Conservation (phyloP, 2,797 vertebrate species). For the Peromyscus nudipes region DNA sequence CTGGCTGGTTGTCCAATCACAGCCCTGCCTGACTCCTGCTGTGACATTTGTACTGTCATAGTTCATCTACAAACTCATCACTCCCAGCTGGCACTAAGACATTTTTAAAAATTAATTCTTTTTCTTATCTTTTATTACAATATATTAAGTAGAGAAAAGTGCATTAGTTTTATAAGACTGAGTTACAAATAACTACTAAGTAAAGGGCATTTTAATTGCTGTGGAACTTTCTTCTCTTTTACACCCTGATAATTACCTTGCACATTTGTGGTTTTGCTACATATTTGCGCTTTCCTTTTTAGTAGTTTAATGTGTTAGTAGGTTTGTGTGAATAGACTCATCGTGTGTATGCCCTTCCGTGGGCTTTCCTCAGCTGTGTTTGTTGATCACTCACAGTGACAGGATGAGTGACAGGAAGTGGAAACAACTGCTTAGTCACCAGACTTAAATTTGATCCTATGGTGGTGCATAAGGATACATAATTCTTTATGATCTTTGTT, state of each 20-base stretch:
- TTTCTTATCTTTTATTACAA: neutral
- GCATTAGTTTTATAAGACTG: neutral
- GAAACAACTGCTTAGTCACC: neutral
- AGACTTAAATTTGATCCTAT: neutral
- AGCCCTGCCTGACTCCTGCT: neutral
- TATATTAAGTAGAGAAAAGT: neutral
- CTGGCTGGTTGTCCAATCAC: constrained; percentile 25
- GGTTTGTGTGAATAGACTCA: neutral
- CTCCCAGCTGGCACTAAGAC: neutral
- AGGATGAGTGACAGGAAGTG: neutral
- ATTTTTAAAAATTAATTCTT: neutral
- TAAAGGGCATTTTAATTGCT: neutral
- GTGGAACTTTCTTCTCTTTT: neutral
- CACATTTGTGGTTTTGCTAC: constrained; percentile 15
- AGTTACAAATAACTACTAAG: neutral
- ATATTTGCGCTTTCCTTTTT: neutral
- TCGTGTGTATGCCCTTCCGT: neutral
- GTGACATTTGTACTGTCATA: neutral
- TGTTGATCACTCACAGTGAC: neutral
- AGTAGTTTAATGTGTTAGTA: constrained; percentile 30
- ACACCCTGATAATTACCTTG: neutral
- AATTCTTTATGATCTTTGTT: neutral
- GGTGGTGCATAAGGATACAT: neutral
- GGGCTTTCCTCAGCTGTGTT: neutral
- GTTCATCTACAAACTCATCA: neutral